Evolutionary conservation across 1,140 invertebrate species (phyloP).

Genomic region (Sitobion miscanthi): DNA sequence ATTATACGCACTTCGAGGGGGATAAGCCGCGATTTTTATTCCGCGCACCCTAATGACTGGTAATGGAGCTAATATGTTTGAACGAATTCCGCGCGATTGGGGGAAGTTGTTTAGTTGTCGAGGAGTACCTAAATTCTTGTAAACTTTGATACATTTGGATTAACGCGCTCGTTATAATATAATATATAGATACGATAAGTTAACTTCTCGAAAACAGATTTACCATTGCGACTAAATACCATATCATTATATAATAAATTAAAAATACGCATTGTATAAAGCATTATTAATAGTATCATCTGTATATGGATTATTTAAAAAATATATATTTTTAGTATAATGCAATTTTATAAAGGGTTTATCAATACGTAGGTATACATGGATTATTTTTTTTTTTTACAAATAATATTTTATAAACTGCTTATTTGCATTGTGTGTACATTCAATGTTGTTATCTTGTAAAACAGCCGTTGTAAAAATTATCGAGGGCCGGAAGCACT

Average conservation of each 20-base stretch:
- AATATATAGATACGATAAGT: not conserved
- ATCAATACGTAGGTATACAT: not conserved
- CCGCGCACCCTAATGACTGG: constrained; percentile 7
- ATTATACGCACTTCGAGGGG: not conserved
- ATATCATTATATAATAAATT: not conserved
- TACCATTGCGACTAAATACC: not conserved
- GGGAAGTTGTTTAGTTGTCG: not conserved
- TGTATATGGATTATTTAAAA: too few relatives aligned
- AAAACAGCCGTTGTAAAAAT: constrained; percentile 31
- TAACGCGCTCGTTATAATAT: not conserved
- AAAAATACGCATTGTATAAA: not conserved
- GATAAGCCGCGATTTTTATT: constrained; percentile 51
- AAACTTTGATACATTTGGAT: not conserved
- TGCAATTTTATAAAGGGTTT: not conserved
- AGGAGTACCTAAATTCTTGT: not conserved
- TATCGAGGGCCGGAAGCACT: constrained; percentile 21
- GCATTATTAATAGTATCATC: too few relatives aligned
- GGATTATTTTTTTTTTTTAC: not conserved
- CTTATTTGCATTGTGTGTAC: not conserved
- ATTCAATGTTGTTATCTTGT: constrained; percentile 11
- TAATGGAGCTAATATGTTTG: constrained; percentile 52
- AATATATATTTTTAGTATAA: not conserved
- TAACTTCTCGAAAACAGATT: not conserved
- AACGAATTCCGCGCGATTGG: not conserved
- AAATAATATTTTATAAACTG: not conserved